Base-by-base conservation (phyloP, 2,797 vertebrate species). In the Columba guinea region DNA sequence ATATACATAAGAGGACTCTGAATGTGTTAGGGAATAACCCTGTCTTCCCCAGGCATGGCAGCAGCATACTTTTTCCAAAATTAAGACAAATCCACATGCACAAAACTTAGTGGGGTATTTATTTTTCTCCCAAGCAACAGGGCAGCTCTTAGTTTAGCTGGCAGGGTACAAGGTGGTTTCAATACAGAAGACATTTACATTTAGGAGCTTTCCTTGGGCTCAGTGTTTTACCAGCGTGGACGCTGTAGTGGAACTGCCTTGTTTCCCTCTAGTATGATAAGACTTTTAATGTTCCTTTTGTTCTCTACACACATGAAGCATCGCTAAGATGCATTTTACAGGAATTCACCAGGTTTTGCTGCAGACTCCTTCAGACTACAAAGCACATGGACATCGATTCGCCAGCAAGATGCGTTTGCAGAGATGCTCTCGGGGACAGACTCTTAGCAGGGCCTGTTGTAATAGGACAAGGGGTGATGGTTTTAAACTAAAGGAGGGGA, bases 191-290 rank as follows among this genome's bases (percentile, higher is more conserved):
- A 58, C 22, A 7, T 23, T 89, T 17, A 48, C 22, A 82, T 74
- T 48, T 44, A 73, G 55, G 39, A 79, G 67, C 21, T 76, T n/a
- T n/a, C 22, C 44, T 26, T 39, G 30, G 67, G 11, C 55, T 73
- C 2, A 0, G 21, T 0, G 0, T 10, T 65, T 69, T 20, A 60
- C 11, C 32, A 15, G 67, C 10, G 39, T n/a, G 15, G 84, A 59
- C 35, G 56, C 44, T 68, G 6, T 0, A 68, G 23, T 46, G 7
- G 55, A 88, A 52, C 55, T n/a, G 44, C 32, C 23, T 23, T 19
- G 15, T 90, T 94, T 90, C 41, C 27, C 64, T 49, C 52, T 13
- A n/a, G 35, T 24, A 9, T 35, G 48, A 26, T 1, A 23, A 0
- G 24, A 63, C 58, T 76, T 69, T 35, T 15, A 77, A 55, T 23